These are phyloP conservation scores for Sceloporus tristichus DNA, from an alignment of 2,113 vertebrate species.

Conservation along the genomic window DNA sequence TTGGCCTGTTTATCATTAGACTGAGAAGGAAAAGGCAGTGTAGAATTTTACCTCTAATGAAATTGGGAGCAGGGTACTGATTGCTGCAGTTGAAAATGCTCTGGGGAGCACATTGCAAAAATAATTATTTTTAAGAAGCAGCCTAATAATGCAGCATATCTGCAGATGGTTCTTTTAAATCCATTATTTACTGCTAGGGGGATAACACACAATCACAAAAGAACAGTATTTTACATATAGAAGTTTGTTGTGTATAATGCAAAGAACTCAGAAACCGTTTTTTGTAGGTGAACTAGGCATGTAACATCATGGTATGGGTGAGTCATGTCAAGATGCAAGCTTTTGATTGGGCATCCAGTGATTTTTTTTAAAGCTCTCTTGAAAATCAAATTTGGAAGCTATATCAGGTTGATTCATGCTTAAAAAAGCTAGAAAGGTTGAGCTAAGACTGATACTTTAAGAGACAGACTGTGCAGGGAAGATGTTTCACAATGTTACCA, in stretches of 20 bases:
- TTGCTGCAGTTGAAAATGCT: not conserved
- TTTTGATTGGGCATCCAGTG: not conserved
- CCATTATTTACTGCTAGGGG: not conserved
- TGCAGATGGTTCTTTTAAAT: not conserved
- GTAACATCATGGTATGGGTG: not conserved
- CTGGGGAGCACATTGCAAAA: not conserved
- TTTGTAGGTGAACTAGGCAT: not conserved
- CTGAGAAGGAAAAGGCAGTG: not conserved
- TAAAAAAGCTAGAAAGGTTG: too few species aligned
- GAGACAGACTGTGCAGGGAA: too few species aligned
- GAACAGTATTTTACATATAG: not conserved
- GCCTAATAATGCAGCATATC: not conserved
- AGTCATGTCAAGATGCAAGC: not conserved
- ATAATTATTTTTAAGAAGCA: not conserved
- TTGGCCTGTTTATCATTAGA: not conserved
- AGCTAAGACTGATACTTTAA: too few species aligned
- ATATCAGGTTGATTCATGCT: too few species aligned
- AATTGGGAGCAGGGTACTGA: not conserved
- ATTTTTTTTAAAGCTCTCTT: too few species aligned
- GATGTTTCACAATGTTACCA: too few species aligned
- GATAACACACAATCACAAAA: not conserved
- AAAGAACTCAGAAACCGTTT: not conserved
- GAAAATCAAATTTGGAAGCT: too few species aligned
- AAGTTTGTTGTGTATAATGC: not conserved
- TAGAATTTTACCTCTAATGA: not conserved